phyloP scores from a whole-genome alignment of 2,113 vertebrate genomes.

The Diphyllodes magnificus region DNA sequence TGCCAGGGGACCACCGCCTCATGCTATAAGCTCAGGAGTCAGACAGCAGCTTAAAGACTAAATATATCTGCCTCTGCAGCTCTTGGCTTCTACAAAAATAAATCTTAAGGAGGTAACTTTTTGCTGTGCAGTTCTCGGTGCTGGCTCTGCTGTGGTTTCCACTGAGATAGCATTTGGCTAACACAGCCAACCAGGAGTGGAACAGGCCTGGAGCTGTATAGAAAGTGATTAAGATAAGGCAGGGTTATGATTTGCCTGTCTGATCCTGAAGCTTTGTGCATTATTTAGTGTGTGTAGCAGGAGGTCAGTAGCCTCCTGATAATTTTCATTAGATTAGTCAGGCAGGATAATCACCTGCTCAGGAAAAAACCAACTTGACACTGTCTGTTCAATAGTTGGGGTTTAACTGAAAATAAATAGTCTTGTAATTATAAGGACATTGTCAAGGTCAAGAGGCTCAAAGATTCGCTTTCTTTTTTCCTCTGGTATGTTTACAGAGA shows the following conservation, averaged over 20 bases:
- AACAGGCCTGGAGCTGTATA: slow-evolving; percentile 40
- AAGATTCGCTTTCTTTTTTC: not conserved
- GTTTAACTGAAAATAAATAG: slow-evolving; percentile 63
- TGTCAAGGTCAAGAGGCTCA: slow-evolving; percentile 50
- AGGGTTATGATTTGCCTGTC: slow-evolving; percentile 55
- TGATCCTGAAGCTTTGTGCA: slow-evolving; percentile 53
- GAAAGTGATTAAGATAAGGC: slow-evolving; percentile 55
- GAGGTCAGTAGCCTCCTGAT: slow-evolving; percentile 62
- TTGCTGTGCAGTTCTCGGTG: not conserved
- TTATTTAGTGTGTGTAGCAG: slow-evolving; percentile 53
- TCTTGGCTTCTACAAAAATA: slow-evolving; percentile 10
- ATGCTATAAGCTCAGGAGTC: not conserved
- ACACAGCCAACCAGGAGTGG: not conserved
- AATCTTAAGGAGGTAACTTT: not conserved
- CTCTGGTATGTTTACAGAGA: slow-evolving; percentile 40
- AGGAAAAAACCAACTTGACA: slow-evolving; percentile 34
- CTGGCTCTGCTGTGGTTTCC: not conserved
- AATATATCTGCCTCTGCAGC: slow-evolving; percentile 13
- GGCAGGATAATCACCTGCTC: slow-evolving; percentile 52
- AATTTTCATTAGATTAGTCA: slow-evolving; percentile 63
- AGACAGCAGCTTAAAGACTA: not conserved
- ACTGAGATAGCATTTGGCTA: slow-evolving; percentile 35
- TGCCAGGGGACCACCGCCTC: not conserved
- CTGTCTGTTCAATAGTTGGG: slow-evolving; percentile 37
- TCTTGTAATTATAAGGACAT: slow-evolving; percentile 51